phyloP scores from a whole-genome alignment of 2,113 vertebrate genomes.

The Scolopax mira region DNA sequence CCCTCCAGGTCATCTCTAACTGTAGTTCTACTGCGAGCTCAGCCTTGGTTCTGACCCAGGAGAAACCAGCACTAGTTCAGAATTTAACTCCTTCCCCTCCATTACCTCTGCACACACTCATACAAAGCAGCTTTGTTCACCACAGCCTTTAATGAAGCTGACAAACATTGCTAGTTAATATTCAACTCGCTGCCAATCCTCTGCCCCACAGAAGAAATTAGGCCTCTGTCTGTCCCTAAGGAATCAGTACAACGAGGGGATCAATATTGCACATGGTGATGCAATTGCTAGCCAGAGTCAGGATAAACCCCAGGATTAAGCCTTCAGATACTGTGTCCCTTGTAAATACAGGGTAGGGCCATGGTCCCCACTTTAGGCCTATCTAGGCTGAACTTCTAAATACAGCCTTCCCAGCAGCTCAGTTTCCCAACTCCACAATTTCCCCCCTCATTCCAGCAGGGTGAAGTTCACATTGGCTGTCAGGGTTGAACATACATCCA shows the following conservation, averaged over 20 bases:
- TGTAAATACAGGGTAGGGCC: not conserved
- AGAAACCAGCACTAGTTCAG: not conserved
- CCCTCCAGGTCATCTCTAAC: not conserved
- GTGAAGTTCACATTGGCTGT: accelerated
- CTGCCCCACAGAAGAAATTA: not conserved
- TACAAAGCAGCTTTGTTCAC: not conserved
- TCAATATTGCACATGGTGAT: not conserved
- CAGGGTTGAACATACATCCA: not conserved
- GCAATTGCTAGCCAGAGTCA: not conserved
- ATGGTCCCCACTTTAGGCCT: not conserved
- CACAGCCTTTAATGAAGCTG: not conserved
- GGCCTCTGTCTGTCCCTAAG: not conserved
- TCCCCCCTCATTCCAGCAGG: not conserved
- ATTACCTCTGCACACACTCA: not conserved
- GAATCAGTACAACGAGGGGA: not conserved
- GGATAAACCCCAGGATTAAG: not conserved
- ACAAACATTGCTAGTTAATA: not conserved
- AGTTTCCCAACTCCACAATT: no score
- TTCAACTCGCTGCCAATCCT: not conserved
- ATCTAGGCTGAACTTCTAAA: not conserved
- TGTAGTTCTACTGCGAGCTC: not conserved
- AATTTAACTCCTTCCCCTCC: not conserved
- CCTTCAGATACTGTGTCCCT: not conserved
- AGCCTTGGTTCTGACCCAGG: not conserved
- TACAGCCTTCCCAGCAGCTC: not conserved